Conservation (phyloP, 2,113 vertebrate genomes). For the Meleagris gallopavo region DNA sequence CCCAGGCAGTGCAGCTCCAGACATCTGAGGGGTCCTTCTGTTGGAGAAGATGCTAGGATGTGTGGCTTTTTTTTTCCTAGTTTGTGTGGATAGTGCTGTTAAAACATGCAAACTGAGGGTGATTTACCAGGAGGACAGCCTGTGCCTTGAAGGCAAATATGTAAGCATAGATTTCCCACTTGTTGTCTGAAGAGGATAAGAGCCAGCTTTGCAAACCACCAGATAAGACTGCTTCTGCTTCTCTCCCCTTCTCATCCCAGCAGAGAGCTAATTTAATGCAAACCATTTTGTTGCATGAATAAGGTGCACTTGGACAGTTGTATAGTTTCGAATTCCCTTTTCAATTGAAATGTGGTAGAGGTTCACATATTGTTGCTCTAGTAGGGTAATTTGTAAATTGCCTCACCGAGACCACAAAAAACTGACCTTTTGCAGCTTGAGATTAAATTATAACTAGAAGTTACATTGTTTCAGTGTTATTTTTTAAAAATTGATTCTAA, state of each 20-base stretch:
- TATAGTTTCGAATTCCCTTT: not conserved
- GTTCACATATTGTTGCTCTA: not conserved
- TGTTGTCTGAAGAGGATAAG: not conserved
- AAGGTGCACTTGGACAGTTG: rapidly evolving
- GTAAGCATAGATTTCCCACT: not conserved
- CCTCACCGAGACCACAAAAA: not conserved
- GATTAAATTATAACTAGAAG: not conserved
- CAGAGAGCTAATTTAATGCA: not conserved
- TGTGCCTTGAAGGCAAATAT: not conserved
- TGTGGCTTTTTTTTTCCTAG: not conserved
- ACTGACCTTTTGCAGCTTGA: not conserved
- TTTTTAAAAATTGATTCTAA: not conserved
- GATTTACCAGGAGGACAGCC: not conserved
- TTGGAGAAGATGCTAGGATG: not conserved
- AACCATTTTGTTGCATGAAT: rapidly evolving
- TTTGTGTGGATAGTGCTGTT: not conserved
- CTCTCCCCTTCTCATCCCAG: not conserved
- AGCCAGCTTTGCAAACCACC: not conserved
- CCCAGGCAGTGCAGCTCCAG: not conserved
- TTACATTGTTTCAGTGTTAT: not conserved
- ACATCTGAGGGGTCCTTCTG: not conserved
- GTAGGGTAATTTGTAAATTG: not conserved
- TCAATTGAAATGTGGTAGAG: not conserved
- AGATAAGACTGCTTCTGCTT: not conserved
- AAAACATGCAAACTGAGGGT: not conserved